Evolutionary conservation across 1,140 invertebrate species (phyloP), one percentile per base, ranked within the genome.

Genomic region (Drosophila erecta): DNA sequence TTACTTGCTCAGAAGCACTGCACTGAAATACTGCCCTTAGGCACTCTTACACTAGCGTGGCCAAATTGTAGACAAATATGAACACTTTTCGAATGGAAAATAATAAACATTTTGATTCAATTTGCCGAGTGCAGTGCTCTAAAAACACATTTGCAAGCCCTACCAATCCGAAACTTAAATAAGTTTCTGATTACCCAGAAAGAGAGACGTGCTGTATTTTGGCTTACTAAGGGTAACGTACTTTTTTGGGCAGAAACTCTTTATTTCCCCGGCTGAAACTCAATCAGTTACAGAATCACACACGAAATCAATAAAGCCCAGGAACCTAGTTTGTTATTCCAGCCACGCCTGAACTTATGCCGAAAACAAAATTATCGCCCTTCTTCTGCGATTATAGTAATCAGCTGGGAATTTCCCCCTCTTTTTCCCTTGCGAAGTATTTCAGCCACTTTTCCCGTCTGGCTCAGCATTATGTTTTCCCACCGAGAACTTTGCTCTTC

Each of bases 281-380:
- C 33, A 56, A 70, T 70, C 65, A 54, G 27, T 44, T 60, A 41
- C 38, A 76, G 46, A 51, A 47, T 65, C 55, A 57, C 40, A 71
- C 20, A 65, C 24, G 55, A 79, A 78, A 83, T 83, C 79, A 83
- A 83, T 83, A 78, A 74, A 47, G 30, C 22, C 60, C 40, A 33
- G 50, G 44, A 38, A 41, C 66, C 41, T 69, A 20, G 57, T 81
- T 76, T 56, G 54, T 37, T 49, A 81, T 81, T 62, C 78, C 41
- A 40, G 60, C 60, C 78, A 81, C 49, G 66, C 75, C 65, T 75
- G 55, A 76, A 55, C 67, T 81, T 77, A 33, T 81, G 61, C 78
- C 64, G 53, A 81, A 74, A 81, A 71, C 75, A 78, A 84, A 83
- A 83, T 83, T 83, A 83, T 79, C 80, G 75, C 80, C 61, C 78